phyloP scores from a whole-genome alignment of 2,888 invertebrate genomes.

The Agrilus biguttatus region DNA sequence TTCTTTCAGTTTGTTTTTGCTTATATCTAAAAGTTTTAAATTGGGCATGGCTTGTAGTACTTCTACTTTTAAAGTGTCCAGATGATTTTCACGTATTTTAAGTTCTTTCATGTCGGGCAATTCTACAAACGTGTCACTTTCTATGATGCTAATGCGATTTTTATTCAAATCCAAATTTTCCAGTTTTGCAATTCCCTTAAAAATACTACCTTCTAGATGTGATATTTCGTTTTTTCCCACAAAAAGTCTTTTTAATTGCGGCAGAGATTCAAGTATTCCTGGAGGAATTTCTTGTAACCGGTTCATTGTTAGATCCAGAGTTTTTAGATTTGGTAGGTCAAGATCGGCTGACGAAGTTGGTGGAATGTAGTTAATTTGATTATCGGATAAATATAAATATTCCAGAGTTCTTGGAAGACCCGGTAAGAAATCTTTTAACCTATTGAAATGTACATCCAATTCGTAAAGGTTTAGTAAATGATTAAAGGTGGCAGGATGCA shows the following conservation, averaged over 20 bases:
- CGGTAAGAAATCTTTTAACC: constrained; percentile 58
- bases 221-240: constrained; percentile 60
- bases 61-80: constrained; percentile 54
- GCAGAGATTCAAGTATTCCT: constrained; percentile 48
- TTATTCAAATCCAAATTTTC: constrained; percentile 62
- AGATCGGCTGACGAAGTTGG: constrained; percentile 49
- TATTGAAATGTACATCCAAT: constrained; percentile 61
- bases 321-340: constrained; percentile 55
- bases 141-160: constrained; percentile 54
- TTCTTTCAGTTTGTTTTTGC: constrained; percentile 57
- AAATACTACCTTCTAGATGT: constrained; percentile 51
- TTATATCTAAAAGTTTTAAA: constrained; percentile 55
- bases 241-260: constrained; percentile 52
- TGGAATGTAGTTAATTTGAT: constrained; percentile 55
- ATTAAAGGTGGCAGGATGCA: constrained; percentile 65
- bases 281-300: constrained; percentile 54
- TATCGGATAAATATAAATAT: constrained; percentile 54
- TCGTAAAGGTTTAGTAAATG: constrained; percentile 63
- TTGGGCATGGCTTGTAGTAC: constrained; percentile 50
- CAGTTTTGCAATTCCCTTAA: constrained; percentile 53
- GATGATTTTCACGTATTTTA: constrained; percentile 60
- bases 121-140: constrained; percentile 49
- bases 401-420: constrained; percentile 66
- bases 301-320: constrained; percentile 63
- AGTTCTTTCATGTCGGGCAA: constrained; percentile 51